Evolutionary conservation across 2,113 vertebrate species (phyloP).

Genomic region (Athene cunicularia): DNA sequence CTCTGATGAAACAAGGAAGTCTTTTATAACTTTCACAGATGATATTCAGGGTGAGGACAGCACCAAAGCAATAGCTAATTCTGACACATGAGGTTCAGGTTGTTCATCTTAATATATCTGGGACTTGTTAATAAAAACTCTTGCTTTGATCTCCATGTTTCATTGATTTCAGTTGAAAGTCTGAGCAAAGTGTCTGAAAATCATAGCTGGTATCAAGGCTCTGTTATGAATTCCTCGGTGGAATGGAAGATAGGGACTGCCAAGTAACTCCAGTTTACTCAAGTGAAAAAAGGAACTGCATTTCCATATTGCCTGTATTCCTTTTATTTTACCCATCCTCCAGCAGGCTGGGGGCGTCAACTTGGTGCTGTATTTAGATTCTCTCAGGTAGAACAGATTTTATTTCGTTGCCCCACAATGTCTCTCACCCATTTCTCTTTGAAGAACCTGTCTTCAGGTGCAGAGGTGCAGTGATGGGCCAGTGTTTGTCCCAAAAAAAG

Average conservation of each 20-base stretch:
- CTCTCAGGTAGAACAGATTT: background rate
- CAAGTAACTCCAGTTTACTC: background rate
- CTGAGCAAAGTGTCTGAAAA: background rate
- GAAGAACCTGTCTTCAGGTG: background rate
- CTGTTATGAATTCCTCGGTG: background rate
- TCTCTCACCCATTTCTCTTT: background rate
- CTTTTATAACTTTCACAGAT: background rate
- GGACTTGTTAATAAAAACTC: constrained; percentile 8
- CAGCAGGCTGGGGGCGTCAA: background rate
- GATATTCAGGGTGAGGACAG: background rate
- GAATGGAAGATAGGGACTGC: background rate
- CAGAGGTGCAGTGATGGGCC: background rate
- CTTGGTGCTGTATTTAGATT: background rate
- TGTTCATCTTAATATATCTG: constrained; percentile 1
- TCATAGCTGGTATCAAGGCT: background rate
- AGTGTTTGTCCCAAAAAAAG: background rate
- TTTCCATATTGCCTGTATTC: background rate
- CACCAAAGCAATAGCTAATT: background rate
- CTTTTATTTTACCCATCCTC: background rate
- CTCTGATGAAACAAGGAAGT: background rate
- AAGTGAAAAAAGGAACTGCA: background rate
- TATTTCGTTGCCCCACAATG: background rate
- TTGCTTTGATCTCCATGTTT: background rate
- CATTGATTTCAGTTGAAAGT: background rate
- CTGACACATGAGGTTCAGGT: background rate